Evolutionary conservation across 2,797 vertebrate genomes (phyloP).

Genomic region (Eulemur rubriventer): DNA sequence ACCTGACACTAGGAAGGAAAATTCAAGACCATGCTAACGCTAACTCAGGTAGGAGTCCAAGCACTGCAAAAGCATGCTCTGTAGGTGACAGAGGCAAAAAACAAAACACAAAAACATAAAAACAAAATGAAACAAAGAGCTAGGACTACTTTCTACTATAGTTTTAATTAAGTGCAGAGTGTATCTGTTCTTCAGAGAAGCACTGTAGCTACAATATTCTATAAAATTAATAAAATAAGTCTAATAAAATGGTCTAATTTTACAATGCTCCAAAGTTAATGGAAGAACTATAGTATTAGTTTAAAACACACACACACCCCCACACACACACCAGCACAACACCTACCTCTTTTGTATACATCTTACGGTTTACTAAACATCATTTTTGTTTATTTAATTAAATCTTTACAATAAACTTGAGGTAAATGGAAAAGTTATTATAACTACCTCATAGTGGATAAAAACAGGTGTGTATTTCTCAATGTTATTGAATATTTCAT

Average conservation of each 20-base stretch:
- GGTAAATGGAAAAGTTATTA: background rate
- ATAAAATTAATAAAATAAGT: background rate
- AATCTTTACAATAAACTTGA: background rate
- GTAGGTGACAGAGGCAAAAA: background rate
- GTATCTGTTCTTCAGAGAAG: background rate
- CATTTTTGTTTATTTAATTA: background rate
- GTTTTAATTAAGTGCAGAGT: background rate
- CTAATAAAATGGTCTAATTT: background rate
- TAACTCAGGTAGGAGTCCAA: background rate
- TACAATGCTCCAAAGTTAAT: background rate
- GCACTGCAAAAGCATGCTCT: background rate
- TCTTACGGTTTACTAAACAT: background rate
- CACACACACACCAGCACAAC: no score
- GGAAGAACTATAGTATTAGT: background rate
- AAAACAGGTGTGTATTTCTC: background rate
- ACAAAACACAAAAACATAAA: background rate
- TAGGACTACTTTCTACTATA: background rate
- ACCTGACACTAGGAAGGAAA: background rate
- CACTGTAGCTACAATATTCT: background rate
- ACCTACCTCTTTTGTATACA: background rate
- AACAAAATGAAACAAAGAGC: background rate
- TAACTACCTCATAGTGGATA: background rate
- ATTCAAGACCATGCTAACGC: background rate
- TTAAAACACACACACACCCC: background rate
- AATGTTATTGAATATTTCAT: background rate